A percentile compares a stretch with the other conserved stretches of the same genome.
Conservation (phyloP, 2,113 vertebrate genomes). For the Beaufortia kweichowensis region DNA sequence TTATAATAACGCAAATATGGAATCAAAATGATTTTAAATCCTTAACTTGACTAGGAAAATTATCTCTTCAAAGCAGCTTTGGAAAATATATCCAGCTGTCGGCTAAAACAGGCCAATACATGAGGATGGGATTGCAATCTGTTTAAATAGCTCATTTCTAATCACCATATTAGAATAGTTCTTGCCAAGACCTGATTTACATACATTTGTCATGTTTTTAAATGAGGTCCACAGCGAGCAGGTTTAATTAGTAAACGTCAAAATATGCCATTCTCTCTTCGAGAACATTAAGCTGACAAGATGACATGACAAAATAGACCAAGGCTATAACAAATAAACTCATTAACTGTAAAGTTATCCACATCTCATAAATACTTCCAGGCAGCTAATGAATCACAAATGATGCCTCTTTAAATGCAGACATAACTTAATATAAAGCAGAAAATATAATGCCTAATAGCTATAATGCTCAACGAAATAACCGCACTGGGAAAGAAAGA, state of each 20-base stretch:
- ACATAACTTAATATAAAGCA: too few relatives aligned
- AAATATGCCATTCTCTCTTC: not conserved
- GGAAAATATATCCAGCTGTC: conserved; percentile 2
- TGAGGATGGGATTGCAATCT: conserved; percentile 3
- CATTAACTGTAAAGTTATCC: not conserved
- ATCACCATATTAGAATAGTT: conserved; percentile 43
- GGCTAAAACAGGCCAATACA: conserved; percentile 4
- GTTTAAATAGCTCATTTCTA: conserved; percentile 44
- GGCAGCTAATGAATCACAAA: too few relatives aligned
- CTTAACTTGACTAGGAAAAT: not conserved
- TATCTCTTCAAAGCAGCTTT: not conserved
- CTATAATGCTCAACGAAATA: too few relatives aligned
- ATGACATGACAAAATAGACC: not conserved
- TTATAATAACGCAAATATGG: not conserved
- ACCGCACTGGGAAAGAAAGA: too few relatives aligned
- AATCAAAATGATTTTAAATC: conserved; percentile 16
- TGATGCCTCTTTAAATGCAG: too few relatives aligned
- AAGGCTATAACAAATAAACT: not conserved
- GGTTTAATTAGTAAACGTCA: not conserved
- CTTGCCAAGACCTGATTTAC: not conserved
- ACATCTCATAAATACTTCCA: not conserved
- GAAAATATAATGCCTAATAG: too few relatives aligned
- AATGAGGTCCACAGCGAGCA: not conserved
- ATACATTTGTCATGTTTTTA: conserved; percentile 39
- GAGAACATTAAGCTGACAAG: not conserved